These are phyloP conservation scores for Sesamia nonagrioides DNA, from an alignment of 1,140 invertebrate species.

Conservation along the genomic window DNA sequence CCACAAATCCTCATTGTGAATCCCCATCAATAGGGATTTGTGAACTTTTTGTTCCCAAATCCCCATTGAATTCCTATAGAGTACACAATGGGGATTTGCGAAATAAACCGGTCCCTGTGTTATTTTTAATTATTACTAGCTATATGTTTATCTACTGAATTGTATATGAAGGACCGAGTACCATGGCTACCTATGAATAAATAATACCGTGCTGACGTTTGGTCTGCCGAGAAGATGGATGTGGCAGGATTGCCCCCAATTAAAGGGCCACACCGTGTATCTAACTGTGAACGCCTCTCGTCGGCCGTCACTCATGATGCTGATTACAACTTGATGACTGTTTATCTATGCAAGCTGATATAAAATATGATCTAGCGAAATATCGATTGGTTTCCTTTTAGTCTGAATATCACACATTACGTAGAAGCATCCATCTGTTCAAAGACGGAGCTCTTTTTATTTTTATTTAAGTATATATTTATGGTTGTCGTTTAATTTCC, in stretches of 20 bases:
- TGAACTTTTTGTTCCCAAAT: too few relatives aligned
- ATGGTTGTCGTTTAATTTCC: constrained; percentile 54
- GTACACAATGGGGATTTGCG: too few relatives aligned
- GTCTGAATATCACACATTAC: constrained; percentile 9
- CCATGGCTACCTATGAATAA: constrained; percentile 15
- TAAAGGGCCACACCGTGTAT: constrained; percentile 10
- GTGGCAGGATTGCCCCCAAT: not conserved
- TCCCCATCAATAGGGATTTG: too few relatives aligned
- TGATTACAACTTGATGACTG: not conserved
- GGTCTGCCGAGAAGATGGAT: constrained; percentile 2
- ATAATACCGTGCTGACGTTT: constrained; percentile 22
- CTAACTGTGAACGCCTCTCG: constrained; percentile 1
- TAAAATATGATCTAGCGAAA: constrained; percentile 1
- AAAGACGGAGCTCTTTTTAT: constrained; percentile 28
- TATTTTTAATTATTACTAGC: not conserved
- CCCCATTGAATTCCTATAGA: too few relatives aligned
- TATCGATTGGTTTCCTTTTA: constrained; percentile 1
- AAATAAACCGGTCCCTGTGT: too few relatives aligned
- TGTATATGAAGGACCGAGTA: not conserved
- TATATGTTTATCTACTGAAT: not conserved
- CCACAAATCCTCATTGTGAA: too few relatives aligned
- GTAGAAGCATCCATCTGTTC: constrained; percentile 7
- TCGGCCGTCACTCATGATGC: not conserved
- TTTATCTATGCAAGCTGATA: not conserved
- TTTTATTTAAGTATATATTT: constrained; percentile 51